Conservation (phyloP, 2,888 invertebrate genomes). For the Dastarcus helophoroides region DNA sequence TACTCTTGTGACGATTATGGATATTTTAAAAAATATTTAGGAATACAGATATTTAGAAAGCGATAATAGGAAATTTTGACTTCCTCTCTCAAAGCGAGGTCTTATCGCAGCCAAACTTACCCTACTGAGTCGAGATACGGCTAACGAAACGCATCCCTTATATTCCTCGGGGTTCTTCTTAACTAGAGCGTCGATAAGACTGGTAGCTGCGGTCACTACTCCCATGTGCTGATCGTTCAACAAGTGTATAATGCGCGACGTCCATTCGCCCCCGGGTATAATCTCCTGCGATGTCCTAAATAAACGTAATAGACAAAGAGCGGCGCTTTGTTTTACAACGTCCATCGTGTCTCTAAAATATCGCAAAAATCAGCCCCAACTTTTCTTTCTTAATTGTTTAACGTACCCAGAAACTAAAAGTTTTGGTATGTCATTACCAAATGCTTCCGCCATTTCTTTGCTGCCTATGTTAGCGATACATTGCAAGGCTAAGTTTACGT, state of each 20-base stretch:
- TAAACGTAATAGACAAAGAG: slow-evolving; percentile 85
- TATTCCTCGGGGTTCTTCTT: slow-evolving; percentile 99
- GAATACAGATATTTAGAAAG: no score
- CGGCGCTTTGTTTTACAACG: slow-evolving; percentile 98
- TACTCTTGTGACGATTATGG: no score
- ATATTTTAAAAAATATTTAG: no score
- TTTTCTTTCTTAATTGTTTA: background rate
- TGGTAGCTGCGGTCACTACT: slow-evolving; percentile 97
- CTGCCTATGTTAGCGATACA: slow-evolving; percentile 99
- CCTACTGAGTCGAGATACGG: slow-evolving; percentile 91
- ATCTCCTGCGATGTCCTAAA: slow-evolving; percentile 93
- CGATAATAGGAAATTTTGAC: no score
- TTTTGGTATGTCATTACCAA: slow-evolving; percentile 96
- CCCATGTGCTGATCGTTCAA: slow-evolving; percentile 99
- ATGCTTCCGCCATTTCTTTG: slow-evolving; percentile 99
- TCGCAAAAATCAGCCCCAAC: background rate
- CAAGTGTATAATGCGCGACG: slow-evolving; percentile 94
- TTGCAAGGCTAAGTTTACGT: slow-evolving; percentile 95
- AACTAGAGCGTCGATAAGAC: slow-evolving; percentile 94
- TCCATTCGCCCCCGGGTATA: slow-evolving; percentile 97
- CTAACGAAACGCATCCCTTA: slow-evolving; percentile 96
- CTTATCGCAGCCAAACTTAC: no score
- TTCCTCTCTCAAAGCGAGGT: no score
- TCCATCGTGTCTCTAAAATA: slow-evolving; percentile 86
- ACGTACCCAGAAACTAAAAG: slow-evolving; percentile 88